These are phyloP conservation scores for Danionella dracula DNA, from an alignment of 2,797 vertebrate genomes.

Conservation along the genomic window DNA sequence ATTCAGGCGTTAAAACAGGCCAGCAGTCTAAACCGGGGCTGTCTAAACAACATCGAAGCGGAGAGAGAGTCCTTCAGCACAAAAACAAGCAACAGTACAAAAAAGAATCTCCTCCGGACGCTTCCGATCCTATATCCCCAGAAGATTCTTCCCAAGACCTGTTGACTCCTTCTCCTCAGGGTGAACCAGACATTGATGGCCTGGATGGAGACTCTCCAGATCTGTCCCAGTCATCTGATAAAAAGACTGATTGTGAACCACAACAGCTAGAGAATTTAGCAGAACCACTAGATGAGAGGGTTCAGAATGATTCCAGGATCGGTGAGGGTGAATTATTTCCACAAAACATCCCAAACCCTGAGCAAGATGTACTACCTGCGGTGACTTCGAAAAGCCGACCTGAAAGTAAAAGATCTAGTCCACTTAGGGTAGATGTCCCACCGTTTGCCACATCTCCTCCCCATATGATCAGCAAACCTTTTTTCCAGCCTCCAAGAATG, in stretches of 20 bases:
- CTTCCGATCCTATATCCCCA: constrained; percentile 13
- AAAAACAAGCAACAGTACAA: constrained; percentile 19
- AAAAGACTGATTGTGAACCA: constrained; percentile 12
- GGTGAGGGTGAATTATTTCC: constrained; percentile 41
- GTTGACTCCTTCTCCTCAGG: constrained; percentile 27
- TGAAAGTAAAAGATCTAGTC: constrained; percentile 64
- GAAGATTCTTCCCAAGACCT: constrained; percentile 32
- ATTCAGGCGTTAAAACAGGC: constrained; percentile 9
- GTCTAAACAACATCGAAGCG: constrained; percentile 13
- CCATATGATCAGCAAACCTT: constrained; percentile 56
- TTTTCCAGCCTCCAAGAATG: constrained; percentile 46
- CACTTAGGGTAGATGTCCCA: constrained; percentile 66
- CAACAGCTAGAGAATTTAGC: constrained; percentile 26
- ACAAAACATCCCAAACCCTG: no score
- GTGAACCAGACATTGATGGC: neutral
- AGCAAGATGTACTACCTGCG: neutral
- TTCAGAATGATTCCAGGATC: constrained; percentile 14
- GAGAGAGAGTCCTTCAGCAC: constrained; percentile 27
- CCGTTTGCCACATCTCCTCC: constrained; percentile 64
- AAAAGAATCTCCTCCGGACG: constrained; percentile 1
- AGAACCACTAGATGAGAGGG: constrained; percentile 38
- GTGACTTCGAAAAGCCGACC: constrained; percentile 49
- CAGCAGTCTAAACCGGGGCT: constrained; percentile 11
- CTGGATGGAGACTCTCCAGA: constrained; percentile 16
- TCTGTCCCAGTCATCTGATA: constrained; percentile 27